phyloP scores from a whole-genome alignment of 2,113 vertebrate genomes.

The Hemibagrus wyckioides region DNA sequence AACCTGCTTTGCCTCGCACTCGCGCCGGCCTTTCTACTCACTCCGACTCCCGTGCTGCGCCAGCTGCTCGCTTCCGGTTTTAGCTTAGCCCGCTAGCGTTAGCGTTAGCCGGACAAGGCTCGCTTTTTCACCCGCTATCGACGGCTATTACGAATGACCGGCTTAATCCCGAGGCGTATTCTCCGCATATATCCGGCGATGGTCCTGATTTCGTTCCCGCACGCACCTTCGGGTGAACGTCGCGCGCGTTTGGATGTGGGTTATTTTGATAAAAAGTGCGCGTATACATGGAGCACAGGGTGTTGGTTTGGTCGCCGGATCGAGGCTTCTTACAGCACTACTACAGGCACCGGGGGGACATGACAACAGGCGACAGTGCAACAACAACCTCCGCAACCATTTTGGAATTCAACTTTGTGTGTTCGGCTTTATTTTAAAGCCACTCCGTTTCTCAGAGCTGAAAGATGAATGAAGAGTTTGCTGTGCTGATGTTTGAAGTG shows the following conservation, averaged over 20 bases:
- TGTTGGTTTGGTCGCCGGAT: constrained; percentile 73
- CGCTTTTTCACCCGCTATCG: constrained; percentile 50
- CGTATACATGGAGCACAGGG: constrained; percentile 77
- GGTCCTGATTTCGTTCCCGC: constrained; percentile 34
- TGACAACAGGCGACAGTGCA: constrained; percentile 83
- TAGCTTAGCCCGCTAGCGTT: constrained; percentile 53
- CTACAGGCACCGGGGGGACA: constrained; percentile 90
- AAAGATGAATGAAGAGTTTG: neutral
- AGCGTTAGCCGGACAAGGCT: constrained; percentile 51
- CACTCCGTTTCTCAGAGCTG: neutral
- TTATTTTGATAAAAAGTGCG: constrained; percentile 79
- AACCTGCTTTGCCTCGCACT: constrained; percentile 41
- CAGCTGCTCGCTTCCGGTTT: constrained; percentile 20
- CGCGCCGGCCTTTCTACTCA: constrained; percentile 32
- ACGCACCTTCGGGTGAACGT: constrained; percentile 66
- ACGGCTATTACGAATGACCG: constrained; percentile 52
- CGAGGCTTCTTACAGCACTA: constrained; percentile 90
- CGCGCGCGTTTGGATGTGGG: constrained; percentile 68
- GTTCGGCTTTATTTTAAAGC: constrained; percentile 40
- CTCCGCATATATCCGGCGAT: constrained; percentile 36
- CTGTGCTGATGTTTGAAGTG: neutral
- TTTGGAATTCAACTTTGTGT: constrained; percentile 76
- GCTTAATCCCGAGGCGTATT: constrained; percentile 39
- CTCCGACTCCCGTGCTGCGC: constrained; percentile 53
- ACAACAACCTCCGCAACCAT: constrained; percentile 91